A percentile compares a stretch with the other conserved stretches of the same genome.
phyloP scores from a whole-genome alignment of 2,797 vertebrate species.

The Hipposideros larvatus region DNA sequence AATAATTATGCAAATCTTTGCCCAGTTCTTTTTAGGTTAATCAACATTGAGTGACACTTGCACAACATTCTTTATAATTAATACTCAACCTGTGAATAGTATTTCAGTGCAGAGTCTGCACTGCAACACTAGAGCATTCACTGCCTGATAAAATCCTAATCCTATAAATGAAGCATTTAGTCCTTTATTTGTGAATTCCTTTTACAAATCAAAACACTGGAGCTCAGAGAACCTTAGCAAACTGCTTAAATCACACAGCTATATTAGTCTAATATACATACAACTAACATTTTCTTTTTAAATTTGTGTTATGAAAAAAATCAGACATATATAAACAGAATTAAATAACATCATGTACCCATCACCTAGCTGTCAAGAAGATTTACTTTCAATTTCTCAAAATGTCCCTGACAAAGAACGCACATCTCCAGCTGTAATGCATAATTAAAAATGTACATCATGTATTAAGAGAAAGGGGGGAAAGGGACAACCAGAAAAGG shows the following conservation, averaged over 20 bases:
- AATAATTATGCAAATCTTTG: not conserved
- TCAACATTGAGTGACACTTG: not conserved
- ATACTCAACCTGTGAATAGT: slow-evolving; percentile 28
- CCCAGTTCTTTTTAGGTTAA: slow-evolving; percentile 20
- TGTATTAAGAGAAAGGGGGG: not conserved
- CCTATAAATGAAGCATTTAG: not conserved
- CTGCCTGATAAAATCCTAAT: slow-evolving; percentile 48
- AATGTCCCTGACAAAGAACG: not conserved
- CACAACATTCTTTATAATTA: slow-evolving; percentile 59
- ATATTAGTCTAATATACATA: not conserved
- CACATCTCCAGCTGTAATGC: not conserved
- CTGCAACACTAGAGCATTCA: slow-evolving; percentile 14
- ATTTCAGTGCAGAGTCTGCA: slow-evolving; percentile 1
- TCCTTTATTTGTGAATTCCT: not conserved
- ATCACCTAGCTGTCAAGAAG: not conserved
- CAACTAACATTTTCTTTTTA: not conserved
- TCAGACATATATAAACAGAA: not conserved
- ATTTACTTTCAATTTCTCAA: slow-evolving; percentile 37
- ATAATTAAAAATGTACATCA: not conserved
- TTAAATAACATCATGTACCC: not conserved
- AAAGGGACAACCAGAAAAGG: not conserved
- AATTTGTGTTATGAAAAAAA: not conserved
- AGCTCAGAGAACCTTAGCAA: not conserved
- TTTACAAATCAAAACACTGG: not conserved
- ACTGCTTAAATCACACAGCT: not conserved